Evolutionary conservation across 2,888 invertebrate species (phyloP).

Genomic region (Coelopa pilipes): DNA sequence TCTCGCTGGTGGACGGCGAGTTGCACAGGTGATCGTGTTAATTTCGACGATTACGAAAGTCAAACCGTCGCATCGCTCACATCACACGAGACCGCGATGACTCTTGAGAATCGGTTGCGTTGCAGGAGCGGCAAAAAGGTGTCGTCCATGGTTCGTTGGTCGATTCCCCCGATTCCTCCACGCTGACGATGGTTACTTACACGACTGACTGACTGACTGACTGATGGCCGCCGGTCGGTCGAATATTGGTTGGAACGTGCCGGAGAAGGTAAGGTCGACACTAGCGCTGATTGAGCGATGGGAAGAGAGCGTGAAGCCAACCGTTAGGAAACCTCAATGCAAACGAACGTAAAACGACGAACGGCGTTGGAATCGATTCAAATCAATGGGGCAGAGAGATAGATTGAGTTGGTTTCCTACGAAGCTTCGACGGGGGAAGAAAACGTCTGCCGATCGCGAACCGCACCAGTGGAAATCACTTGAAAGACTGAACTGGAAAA

Average conservation of each 20-base stretch:
- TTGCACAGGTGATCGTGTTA: not conserved
- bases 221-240: too few relatives aligned
- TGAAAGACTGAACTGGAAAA: conserved; percentile 49
- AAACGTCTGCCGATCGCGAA: conserved; percentile 11
- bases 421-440: too few relatives aligned
- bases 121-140: not conserved
- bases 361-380: too few relatives aligned
- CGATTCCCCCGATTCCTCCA: conserved; percentile 45
- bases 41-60: conserved; percentile 16
- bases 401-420: too few relatives aligned
- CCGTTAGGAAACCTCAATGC: too few relatives aligned
- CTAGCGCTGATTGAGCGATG: not conserved
- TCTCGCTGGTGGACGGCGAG: not conserved
- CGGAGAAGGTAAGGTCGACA: not conserved
- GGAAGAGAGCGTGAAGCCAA: not conserved
- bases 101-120: not conserved
- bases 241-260: not conserved
- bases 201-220: not conserved
- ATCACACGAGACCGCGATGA: conserved; percentile 10
- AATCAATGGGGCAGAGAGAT: too few relatives aligned
- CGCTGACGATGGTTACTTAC: conserved; percentile 12
- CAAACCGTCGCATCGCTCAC: not conserved
- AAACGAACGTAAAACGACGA: too few relatives aligned
- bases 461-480: conserved; percentile 52
- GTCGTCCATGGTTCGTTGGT: conserved; percentile 42